Evolutionary conservation across 2,797 vertebrate species (phyloP), one percentile per base, ranked within the genome.

Genomic region (Fringilla coelebs): DNA sequence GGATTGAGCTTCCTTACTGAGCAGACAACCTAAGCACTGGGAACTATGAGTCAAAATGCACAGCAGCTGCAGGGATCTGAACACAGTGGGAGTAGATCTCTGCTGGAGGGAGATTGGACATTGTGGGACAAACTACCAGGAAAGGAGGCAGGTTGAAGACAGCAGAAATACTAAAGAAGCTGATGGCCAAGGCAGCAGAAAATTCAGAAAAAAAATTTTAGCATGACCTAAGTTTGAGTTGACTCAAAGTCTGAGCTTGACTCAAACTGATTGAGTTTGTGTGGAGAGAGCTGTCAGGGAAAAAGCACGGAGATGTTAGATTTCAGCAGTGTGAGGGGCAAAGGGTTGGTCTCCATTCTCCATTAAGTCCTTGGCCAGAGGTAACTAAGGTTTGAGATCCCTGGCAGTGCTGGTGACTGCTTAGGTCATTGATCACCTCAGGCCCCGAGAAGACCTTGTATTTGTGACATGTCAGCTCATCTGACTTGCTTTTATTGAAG

Each of bases 371-470:
- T 83, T 43, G 66, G 57, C 18, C 40, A 85, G 46, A 65, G 14
- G 25, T 7, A 61, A 2, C 19, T 4, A 5, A 78, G 8, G 17
- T 74, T 91, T 0, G 0, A 72, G 40, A 73, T 5, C 4, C 9
- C 10, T 2, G 16, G 13, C 13, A 62, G 22, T 52, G 20, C n/a
- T 79, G 25, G 8, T 70, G 36, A 45, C 43, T 88, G 22, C 36
- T 79, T 21, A 63, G n/a, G 31, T 61, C 51, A 68, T 46, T 0
- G 2, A 46, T 45, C 16, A 38, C 17, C 17, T 73, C 51, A 79
- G 48, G 36, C 49, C 10, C 3, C 36, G 36, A 49, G 24, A 63
- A 67, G 38, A 61, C 8, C 10, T 63, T 60, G 7, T 36, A 34
- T 73, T 63, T 76, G 29, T 22, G 18, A 8, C 14, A 24, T 45